These are phyloP conservation scores for Pardosa pseudoannulata DNA, from an alignment of 2,888 invertebrate genomes.

Conservation along the genomic window DNA sequence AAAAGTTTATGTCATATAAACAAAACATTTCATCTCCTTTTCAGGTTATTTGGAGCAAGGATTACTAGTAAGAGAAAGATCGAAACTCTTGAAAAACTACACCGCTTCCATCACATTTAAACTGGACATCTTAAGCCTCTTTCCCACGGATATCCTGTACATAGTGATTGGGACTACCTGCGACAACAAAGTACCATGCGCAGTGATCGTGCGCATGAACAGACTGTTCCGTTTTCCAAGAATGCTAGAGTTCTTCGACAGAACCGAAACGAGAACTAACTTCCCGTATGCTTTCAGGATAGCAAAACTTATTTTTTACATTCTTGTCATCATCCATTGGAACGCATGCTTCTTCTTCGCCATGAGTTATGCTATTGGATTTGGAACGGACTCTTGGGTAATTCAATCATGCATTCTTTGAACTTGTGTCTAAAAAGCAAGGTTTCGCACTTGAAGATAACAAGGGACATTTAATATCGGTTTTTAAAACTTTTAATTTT, in stretches of 20 bases:
- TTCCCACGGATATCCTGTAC: slow-evolving; percentile 91
- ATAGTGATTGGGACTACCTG: slow-evolving; percentile 78
- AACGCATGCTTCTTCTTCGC: slow-evolving; percentile 96
- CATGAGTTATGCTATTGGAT: slow-evolving; percentile 92
- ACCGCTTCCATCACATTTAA: slow-evolving; percentile 82
- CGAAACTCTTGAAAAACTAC: slow-evolving; percentile 87
- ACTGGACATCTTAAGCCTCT: slow-evolving; percentile 85
- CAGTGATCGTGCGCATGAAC: slow-evolving; percentile 91
- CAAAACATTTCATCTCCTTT: too few species aligned
- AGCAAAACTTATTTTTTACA: slow-evolving; percentile 82
- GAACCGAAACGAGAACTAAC: slow-evolving; percentile 95
- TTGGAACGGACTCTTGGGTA: slow-evolving; percentile 89
- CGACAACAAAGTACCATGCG: slow-evolving; percentile 82
- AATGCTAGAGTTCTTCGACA: slow-evolving; percentile 93
- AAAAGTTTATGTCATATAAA: too few species aligned
- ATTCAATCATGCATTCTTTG: slow-evolving; percentile 70
- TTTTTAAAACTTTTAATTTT: too few species aligned
- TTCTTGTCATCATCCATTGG: slow-evolving; percentile 95
- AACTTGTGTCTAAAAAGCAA: too few species aligned
- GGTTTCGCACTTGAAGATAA: too few species aligned
- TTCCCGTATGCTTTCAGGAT: slow-evolving; percentile 94
- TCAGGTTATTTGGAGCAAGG: slow-evolving; percentile 95
- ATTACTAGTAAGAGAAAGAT: slow-evolving; percentile 88
- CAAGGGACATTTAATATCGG: slow-evolving; percentile 75
- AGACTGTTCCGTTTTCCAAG: slow-evolving; percentile 86